Evolutionary conservation across 2,113 vertebrate genomes (phyloP).

Genomic region (Panthera tigris): DNA sequence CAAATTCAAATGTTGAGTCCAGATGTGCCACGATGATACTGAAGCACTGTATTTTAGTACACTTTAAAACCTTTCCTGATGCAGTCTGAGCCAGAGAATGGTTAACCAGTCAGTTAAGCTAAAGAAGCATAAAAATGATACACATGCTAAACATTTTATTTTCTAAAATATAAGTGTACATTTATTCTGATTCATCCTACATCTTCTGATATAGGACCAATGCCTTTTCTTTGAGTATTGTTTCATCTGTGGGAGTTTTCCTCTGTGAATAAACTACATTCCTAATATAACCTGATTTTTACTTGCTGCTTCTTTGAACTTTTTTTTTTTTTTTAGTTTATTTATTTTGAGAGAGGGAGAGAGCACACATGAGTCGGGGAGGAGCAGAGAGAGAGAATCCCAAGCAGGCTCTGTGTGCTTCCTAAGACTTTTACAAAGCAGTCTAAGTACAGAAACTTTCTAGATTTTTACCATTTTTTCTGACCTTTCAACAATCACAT

Average conservation of each 20-base stretch:
- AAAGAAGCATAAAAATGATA: constrained; percentile 27
- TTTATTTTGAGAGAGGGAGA: too few relatives aligned
- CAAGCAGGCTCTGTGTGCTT: too few relatives aligned
- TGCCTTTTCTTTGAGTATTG: background rate
- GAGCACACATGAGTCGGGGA: too few relatives aligned
- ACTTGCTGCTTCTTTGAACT: background rate
- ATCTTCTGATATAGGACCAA: background rate
- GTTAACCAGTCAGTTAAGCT: background rate
- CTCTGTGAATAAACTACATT: background rate
- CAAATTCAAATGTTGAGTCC: background rate
- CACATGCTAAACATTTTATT: background rate
- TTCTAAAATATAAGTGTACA: background rate
- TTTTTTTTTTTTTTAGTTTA: too few relatives aligned
- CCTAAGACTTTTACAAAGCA: background rate
- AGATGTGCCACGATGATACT: background rate
- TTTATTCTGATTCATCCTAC: background rate
- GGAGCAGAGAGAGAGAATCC: too few relatives aligned
- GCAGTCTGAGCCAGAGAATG: background rate
- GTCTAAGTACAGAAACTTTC: background rate
- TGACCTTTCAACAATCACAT: background rate
- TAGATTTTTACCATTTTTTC: background rate
- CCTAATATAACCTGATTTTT: background rate
- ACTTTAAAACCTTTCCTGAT: constrained; percentile 25
- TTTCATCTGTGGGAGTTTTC: background rate
- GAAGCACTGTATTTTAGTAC: background rate